Evolutionary conservation across 2,797 vertebrate species (phyloP).

Genomic region (Tolypeutes matacus): DNA sequence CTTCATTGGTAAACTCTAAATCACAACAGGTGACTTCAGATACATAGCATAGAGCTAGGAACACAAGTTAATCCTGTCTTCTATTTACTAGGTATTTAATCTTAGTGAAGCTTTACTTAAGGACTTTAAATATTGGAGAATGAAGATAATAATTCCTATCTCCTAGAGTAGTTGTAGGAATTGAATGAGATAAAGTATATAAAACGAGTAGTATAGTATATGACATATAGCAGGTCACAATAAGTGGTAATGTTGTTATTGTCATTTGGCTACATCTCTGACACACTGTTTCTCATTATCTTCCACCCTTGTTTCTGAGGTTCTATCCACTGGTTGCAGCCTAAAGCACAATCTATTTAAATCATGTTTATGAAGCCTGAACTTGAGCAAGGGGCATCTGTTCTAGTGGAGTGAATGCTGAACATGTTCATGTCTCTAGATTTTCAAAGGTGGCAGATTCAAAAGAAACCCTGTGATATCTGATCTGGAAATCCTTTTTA

Average conservation of each 20-base stretch:
- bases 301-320: not conserved
- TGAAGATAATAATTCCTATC: not conserved
- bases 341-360: not conserved
- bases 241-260: not conserved
- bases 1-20: not conserved
- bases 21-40: not conserved
- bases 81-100: not conserved
- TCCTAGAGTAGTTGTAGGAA: not conserved
- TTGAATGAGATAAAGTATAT: not conserved
- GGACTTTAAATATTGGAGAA: not conserved
- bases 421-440: not conserved
- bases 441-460: conserved; percentile 33
- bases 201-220: not conserved
- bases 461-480: conserved; percentile 36
- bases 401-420: not conserved
- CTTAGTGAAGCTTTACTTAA: not conserved
- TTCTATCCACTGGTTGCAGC: not conserved
- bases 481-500: conserved; percentile 28
- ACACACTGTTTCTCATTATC: not conserved
- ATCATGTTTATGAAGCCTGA: not conserved
- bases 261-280: not conserved
- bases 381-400: not conserved
- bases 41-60: not conserved
- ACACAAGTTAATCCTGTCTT: rapidly evolving
- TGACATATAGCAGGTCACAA: not conserved